Percentiles rank a stretch among this genome's conserved stretches.
Evolutionary conservation across 2,888 invertebrate genomes (phyloP).

Genomic region (Lepidochitona cinerea): DNA sequence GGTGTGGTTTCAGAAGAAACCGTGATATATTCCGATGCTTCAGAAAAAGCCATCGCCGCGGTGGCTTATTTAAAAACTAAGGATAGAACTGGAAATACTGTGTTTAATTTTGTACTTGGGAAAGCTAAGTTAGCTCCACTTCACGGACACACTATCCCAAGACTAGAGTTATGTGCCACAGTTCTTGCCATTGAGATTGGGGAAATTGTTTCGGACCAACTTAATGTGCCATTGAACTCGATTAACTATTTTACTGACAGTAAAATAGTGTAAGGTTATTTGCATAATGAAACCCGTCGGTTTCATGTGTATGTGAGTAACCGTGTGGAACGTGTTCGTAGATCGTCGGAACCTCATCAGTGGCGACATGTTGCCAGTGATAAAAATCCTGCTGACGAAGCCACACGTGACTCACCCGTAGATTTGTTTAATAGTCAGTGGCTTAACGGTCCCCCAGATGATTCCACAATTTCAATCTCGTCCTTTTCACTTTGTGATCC

Average conservation of each 20-base stretch:
- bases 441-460: no score
- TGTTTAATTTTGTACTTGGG: neutral
- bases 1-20: neutral
- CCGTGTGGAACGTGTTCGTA: neutral
- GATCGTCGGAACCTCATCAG: neutral
- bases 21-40: neutral
- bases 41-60: conserved; percentile 10
- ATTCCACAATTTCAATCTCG: no score
- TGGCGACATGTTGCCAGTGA: conserved; percentile 2
- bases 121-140: conserved; percentile 13
- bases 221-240: neutral
- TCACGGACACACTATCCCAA: conserved; percentile 11
- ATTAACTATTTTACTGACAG: conserved; percentile 8
- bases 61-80: conserved; percentile 5
- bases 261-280: conserved; percentile 1
- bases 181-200: conserved; percentile 10
- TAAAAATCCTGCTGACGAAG: conserved; percentile 8
- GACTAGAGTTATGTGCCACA: conserved; percentile 16
- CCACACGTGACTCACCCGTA: neutral
- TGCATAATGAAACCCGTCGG: neutral
- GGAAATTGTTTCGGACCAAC: neutral
- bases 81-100: neutral
- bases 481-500: no score
- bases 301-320: conserved; percentile 11
- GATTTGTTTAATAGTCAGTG: no score